A percentile compares a stretch with the other conserved stretches of the same genome.
Evolutionary conservation across 1,140 invertebrate species (phyloP).

Genomic region (Sycophila sp.): DNA sequence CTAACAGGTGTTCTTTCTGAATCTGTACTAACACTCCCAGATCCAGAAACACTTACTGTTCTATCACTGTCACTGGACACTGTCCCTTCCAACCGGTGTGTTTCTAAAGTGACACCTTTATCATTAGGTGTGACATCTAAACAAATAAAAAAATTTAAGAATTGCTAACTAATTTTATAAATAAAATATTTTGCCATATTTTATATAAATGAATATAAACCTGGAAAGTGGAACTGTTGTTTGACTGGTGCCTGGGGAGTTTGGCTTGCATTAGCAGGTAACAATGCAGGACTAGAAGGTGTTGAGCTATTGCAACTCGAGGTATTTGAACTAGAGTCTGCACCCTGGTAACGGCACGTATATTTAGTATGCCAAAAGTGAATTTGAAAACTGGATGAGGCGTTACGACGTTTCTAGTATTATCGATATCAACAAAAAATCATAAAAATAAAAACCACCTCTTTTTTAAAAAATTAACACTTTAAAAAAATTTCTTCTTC

Average conservation of each 20-base stretch:
- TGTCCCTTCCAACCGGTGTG: conserved; percentile 73
- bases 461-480: too few species aligned
- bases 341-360: conserved; percentile 65
- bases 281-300: conserved; percentile 90
- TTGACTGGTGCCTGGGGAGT: conserved; percentile 68
- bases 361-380: conserved; percentile 54
- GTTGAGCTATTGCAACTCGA: conserved; percentile 97
- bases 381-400: conserved; percentile 53
- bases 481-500: too few species aligned
- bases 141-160: not conserved
- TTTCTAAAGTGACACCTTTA: conserved; percentile 69
- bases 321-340: conserved; percentile 91
- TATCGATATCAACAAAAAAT: conserved; percentile 46
- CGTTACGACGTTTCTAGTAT: conserved; percentile 51
- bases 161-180: not conserved
- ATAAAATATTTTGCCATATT: conserved; percentile 19
- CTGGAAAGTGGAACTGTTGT: conserved; percentile 89
- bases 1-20: conserved; percentile 84
- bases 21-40: conserved; percentile 79
- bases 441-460: conserved; percentile 13
- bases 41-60: conserved; percentile 79
- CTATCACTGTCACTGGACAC: conserved; percentile 86
- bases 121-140: conserved; percentile 64
- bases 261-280: conserved; percentile 64
- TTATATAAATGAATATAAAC: conserved; percentile 59